These are phyloP conservation scores for Leptestheria dahalacensis DNA, from an alignment of 1,140 invertebrate genomes.

Conservation along the genomic window DNA sequence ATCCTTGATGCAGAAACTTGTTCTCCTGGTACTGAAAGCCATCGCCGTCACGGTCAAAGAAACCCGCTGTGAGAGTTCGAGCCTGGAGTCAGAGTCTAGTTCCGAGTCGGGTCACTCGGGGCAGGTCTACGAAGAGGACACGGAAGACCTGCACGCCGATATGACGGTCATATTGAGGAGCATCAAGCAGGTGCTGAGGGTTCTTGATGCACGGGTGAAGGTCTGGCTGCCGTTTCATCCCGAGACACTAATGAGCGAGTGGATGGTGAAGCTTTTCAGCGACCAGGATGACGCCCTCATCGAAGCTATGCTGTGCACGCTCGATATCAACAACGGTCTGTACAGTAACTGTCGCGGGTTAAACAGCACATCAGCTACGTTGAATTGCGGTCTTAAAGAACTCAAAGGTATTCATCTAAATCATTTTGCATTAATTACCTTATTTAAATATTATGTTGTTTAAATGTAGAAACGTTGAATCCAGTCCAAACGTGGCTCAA, in stretches of 20 bases:
- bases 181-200: conserved; percentile 53
- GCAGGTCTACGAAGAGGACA: conserved; percentile 20
- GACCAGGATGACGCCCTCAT: conserved; percentile 82
- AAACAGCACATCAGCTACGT: background rate
- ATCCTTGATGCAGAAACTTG: conserved; percentile 64
- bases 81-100: conserved; percentile 37
- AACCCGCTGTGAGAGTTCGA: conserved; percentile 54
- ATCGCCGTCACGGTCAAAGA: conserved; percentile 80
- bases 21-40: conserved; percentile 66
- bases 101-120: conserved; percentile 45
- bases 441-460: conserved; percentile 35
- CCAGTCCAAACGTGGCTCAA: conserved; percentile 68
- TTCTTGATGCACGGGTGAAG: conserved; percentile 67
- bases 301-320: conserved; percentile 76
- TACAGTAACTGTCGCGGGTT: conserved; percentile 7
- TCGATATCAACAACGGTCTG: conserved; percentile 70
- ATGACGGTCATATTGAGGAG: conserved; percentile 74
- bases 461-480: conserved; percentile 31
- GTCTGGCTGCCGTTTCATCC: conserved; percentile 66
- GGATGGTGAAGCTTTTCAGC: conserved; percentile 69
- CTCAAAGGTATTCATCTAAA: background rate
- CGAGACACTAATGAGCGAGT: conserved; percentile 68
- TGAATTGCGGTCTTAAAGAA: conserved; percentile 5
- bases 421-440: conserved; percentile 38
- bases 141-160: conserved; percentile 45